These are phyloP conservation scores for Thaumatotibia leucotreta DNA, from an alignment of 1,140 invertebrate species.

Conservation along the genomic window DNA sequence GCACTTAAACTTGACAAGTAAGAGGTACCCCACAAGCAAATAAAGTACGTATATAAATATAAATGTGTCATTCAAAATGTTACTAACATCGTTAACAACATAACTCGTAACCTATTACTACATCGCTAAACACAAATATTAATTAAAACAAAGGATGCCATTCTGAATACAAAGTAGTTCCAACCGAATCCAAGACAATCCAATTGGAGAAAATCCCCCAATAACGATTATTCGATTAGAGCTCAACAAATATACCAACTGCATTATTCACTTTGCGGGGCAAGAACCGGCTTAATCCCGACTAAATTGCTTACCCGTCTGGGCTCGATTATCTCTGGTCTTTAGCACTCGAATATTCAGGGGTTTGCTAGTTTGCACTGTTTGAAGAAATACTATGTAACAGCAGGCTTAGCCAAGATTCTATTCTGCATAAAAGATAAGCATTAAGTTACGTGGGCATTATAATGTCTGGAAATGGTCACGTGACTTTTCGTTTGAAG, in stretches of 20 bases:
- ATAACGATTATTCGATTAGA: slow-evolving; percentile 57
- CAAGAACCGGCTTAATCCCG: slow-evolving; percentile 54
- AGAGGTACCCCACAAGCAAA: no score
- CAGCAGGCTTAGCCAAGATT: no score
- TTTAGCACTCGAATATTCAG: slow-evolving; percentile 34
- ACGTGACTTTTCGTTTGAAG: no score
- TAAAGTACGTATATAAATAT: no score
- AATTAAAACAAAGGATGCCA: neutral
- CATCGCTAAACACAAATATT: neutral
- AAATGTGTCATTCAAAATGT: no score
- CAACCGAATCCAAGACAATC: slow-evolving; percentile 6
- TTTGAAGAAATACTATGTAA: neutral
- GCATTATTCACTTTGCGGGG: slow-evolving; percentile 56
- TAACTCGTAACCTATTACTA: neutral
- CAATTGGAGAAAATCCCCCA: slow-evolving; percentile 26
- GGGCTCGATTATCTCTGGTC: slow-evolving; percentile 33
- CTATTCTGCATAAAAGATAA: no score
- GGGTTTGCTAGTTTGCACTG: neutral
- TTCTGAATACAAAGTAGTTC: neutral
- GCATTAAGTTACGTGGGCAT: no score
- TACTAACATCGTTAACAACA: no score
- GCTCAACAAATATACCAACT: slow-evolving; percentile 56
- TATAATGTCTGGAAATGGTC: no score
- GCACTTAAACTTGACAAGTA: no score
- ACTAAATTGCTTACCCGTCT: slow-evolving; percentile 63